phyloP scores from a whole-genome alignment of 1,140 invertebrate species.

The Euwallacea similis region DNA sequence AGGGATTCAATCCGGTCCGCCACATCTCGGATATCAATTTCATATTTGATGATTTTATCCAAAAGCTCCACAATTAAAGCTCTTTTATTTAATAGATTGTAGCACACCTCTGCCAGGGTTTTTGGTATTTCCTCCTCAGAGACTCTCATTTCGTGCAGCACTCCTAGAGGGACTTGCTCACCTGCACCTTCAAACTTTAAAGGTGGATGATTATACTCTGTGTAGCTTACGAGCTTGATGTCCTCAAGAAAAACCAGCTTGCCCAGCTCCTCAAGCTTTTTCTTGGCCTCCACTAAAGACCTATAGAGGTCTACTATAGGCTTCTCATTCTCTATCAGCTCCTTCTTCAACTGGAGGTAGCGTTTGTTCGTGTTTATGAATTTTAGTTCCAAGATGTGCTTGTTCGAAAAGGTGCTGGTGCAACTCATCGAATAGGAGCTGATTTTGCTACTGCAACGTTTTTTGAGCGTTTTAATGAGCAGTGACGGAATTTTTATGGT shows the following conservation, averaged over 20 bases:
- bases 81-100: slow-evolving; percentile 39
- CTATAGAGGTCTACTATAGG: slow-evolving; percentile 47
- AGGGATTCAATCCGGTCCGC: slow-evolving; percentile 38
- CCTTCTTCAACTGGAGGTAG: slow-evolving; percentile 43
- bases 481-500: slow-evolving; percentile 12
- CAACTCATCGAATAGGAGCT: slow-evolving; percentile 24
- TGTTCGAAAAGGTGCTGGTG: slow-evolving; percentile 34
- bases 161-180: slow-evolving; percentile 34
- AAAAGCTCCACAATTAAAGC: slow-evolving; percentile 40
- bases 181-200: slow-evolving; percentile 22
- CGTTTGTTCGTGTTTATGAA: slow-evolving; percentile 49
- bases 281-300: slow-evolving; percentile 45
- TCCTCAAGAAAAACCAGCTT: slow-evolving; percentile 43
- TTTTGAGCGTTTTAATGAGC: too few species aligned
- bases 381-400: slow-evolving; percentile 48
- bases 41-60: slow-evolving; percentile 40
- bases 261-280: slow-evolving; percentile 47
- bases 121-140: slow-evolving; percentile 43
- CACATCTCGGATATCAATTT: slow-evolving; percentile 37
- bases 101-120: slow-evolving; percentile 41
- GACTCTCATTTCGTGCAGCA: slow-evolving; percentile 40
- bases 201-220: background rate
- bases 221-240: slow-evolving; percentile 20
- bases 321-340: slow-evolving; percentile 47
- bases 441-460: slow-evolving; percentile 20